Base-by-base conservation (phyloP, 37 sponge, comb jelly and placozoan species). In the Dysidea cf. avara region DNA sequence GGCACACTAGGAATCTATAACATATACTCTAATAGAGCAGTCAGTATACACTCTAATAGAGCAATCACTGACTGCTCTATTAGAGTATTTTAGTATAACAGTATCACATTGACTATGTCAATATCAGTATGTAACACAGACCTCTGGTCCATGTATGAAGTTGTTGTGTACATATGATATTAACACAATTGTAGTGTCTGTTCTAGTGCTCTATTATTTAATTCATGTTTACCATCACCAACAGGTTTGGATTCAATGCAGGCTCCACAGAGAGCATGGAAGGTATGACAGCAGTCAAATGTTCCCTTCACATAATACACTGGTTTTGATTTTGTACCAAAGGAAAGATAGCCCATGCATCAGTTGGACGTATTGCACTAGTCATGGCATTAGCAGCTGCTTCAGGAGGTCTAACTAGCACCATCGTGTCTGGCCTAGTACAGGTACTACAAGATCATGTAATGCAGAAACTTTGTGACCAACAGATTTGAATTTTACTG, bases 221-320 rank as follows among this genome's bases (percentile, higher is more conserved):
- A n/a, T n/a, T n/a, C n/a, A n/a, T n/a, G n/a, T n/a, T n/a, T n/a
- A n/a, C n/a, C n/a, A n/a, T n/a, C n/a, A n/a, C n/a, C n/a, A n/a
- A 17, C 50, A 86, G 87, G 87, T 92, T 92, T 92, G 92, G 87
- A 1, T 92, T 92, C 76, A 92, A 92, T 70, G 76, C 79, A 74
- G 92, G 92, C 0, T 86, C 92, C 2, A 77, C 92, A 56, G 92
- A 92, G 56, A 83, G 68, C 37, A 72, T 85, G 4, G 53, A 68
- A 6, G 81, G 76, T 75, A 30, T 48, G 68, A 67, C 66, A 18
- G 65, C 69, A 59, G 69, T n/a, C 3, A 4, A 62, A 29, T 35
- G 29, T 24, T 52, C 50, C 40, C 54, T 56, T 58, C 77, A 14
- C 43, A 22, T 22, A 3, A 54, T 62, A 7, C 25, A 32, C 2